Base-by-base conservation (phyloP, 2,797 vertebrate genomes). In the Helicolenus hilgendorfi region DNA sequence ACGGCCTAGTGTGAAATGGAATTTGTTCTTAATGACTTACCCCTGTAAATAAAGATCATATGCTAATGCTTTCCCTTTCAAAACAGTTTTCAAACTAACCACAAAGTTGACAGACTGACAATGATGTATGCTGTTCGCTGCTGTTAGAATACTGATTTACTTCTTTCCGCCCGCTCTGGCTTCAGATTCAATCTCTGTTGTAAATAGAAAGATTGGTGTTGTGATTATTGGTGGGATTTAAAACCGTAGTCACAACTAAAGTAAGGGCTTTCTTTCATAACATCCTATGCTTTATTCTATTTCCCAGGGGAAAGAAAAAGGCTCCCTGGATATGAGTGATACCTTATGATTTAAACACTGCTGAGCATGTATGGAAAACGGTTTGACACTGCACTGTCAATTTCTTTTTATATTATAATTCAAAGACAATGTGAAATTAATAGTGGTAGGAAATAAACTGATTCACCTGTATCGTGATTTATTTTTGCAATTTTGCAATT, bases 1-100 rank as follows among this genome's bases (percentile, higher is more conserved):
- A 95, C 2, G 38, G 83, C 89, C 92, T 84, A 79, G 77, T 87
- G 87, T 81, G 89, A 94, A 91, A 89, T 79, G 83, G 80, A 94
- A 89, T 94, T 92, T 91, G 63, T 84, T 92, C 74, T 91, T 93
- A 95, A 92, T 88, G 89, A 92, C 84, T 93, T 92, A 81, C 64
- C 53, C 68, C 72, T 85, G 83, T 92, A 93, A 94, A 93, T 89
- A 92, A 88, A 94, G 88, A 91, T 87, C 62, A 70, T 74, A 84
- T 92, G 72, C 72, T 90, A 93, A 94, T 80, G 62, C 13, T 11
- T 76, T 85, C 65, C 41, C 64, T 79, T 88, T 86, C 65, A 92
- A 91, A 94, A 85, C 72, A 63, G 41, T 64, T 89, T 84, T 91
- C 27, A 76, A 88, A 88, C 84, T 72, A 83, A 83, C 29, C 60